A percentile compares a stretch with the other conserved stretches of the same genome.
These are phyloP conservation scores for Danio aesculapii DNA, from an alignment of 2,797 vertebrate genomes.

Conservation along the genomic window DNA sequence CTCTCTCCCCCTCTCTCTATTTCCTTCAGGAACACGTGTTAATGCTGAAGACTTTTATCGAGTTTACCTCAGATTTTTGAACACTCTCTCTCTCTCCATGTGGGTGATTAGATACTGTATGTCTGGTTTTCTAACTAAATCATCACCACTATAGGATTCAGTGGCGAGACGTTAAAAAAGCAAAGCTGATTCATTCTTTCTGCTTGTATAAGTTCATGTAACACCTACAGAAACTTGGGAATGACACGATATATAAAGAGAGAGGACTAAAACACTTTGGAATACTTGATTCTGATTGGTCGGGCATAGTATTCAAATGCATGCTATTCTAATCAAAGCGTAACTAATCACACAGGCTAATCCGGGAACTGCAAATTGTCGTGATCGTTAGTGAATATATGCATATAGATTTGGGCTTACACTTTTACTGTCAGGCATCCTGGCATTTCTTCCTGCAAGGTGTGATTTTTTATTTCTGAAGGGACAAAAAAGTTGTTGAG, in stretches of 20 bases:
- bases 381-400: no score
- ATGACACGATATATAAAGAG: neutral
- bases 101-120: conserved; percentile 28
- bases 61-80: conserved; percentile 14
- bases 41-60: conserved; percentile 4
- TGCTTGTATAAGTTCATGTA: neutral
- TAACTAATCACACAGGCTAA: no score
- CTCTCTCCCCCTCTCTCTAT: neutral
- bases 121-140: conserved; percentile 31
- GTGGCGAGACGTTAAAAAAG: conserved; percentile 10
- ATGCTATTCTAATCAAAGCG: no score
- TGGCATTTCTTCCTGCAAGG: no score
- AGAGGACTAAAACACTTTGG: neutral
- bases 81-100: conserved; percentile 10
- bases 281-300: no score
- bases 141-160: conserved; percentile 27
- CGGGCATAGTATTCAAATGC: no score
- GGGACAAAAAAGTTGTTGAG: no score
- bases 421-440: no score
- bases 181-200: conserved; percentile 17
- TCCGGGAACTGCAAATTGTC: no score
- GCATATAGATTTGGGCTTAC: no score
- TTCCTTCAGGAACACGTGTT: neutral
- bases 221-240: conserved; percentile 6
- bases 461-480: no score